phyloP scores from a whole-genome alignment of 2,113 vertebrate genomes.

The Forbesichthys agassizii region DNA sequence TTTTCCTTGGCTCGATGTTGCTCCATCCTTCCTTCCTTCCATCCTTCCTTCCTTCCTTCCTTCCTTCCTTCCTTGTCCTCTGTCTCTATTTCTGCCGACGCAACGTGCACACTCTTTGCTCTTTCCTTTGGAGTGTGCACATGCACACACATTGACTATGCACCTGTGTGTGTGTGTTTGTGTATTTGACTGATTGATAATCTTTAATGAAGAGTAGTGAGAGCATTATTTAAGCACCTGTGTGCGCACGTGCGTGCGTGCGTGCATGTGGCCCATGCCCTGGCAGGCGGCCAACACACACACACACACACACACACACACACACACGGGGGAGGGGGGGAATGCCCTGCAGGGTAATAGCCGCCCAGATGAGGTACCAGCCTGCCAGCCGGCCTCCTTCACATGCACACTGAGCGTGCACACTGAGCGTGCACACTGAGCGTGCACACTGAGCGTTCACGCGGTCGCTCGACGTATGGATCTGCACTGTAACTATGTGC shows the following conservation, averaged over 20 bases:
- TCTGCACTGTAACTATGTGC: constrained; percentile 73
- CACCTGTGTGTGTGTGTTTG: too few relatives aligned
- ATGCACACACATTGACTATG: background rate
- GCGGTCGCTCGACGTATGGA: constrained; percentile 45
- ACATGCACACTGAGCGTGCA: too few relatives aligned
- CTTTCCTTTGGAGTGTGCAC: background rate
- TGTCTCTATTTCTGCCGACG: constrained; percentile 2
- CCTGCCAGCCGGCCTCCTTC: constrained; percentile 2
- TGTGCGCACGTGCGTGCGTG: constrained; percentile 21
- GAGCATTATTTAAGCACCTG: constrained; percentile 30
- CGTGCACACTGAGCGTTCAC: constrained; percentile 5
- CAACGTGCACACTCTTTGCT: background rate
- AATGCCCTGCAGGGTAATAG: constrained; percentile 65
- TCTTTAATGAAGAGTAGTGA: constrained; percentile 37
- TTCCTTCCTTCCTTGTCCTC: background rate
- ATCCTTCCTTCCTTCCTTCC: background rate
- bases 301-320: constrained; percentile 7
- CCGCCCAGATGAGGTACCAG: constrained; percentile 18
- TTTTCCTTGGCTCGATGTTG: too few relatives aligned
- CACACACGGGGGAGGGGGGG: constrained; percentile 18
- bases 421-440: too few relatives aligned
- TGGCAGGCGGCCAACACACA: constrained; percentile 41
- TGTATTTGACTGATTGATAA: constrained; percentile 37
- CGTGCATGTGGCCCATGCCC: constrained; percentile 23
- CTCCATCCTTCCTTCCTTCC: background rate